Percentiles rank a stretch among this genome's conserved stretches.
Evolutionary conservation across 2,888 invertebrate species (phyloP).

Genomic region (Drosophila peninsularis): DNA sequence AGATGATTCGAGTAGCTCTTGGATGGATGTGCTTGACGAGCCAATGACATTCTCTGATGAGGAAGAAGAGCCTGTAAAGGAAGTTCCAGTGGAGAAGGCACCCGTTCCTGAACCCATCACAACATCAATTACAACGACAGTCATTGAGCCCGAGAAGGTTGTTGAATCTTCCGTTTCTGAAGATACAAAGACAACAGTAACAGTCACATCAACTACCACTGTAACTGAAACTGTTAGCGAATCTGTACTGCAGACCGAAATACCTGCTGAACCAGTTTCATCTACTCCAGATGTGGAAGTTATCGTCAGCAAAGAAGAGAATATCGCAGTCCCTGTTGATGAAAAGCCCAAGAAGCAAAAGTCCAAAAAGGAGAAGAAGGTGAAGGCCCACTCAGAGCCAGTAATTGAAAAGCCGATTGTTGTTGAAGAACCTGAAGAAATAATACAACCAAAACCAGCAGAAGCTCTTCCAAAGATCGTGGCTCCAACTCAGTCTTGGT

Average conservation of each 20-base stretch:
- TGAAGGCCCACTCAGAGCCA: constrained; percentile 2
- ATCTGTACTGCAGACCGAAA: constrained; percentile 8
- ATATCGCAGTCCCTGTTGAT: neutral
- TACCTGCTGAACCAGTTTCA: neutral
- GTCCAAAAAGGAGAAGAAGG: constrained; percentile 42
- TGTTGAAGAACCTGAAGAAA: constrained; percentile 1
- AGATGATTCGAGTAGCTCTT: constrained; percentile 77
- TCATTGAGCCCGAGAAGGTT: too few relatives aligned
- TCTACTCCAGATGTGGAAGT: constrained; percentile 9
- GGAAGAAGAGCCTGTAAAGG: neutral
- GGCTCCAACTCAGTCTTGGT: constrained; percentile 40
- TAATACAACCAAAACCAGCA: constrained; percentile 5
- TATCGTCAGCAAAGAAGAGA: constrained; percentile 22
- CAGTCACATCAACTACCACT: too few relatives aligned
- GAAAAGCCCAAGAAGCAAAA: constrained; percentile 44
- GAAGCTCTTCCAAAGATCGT: neutral
- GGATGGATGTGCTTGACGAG: constrained; percentile 82
- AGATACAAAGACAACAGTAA: too few relatives aligned
- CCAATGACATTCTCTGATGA: constrained; percentile 79
- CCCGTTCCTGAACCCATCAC: neutral
- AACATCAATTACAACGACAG: neutral
- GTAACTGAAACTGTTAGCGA: neutral
- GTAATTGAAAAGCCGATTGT: neutral
- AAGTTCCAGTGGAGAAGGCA: neutral
- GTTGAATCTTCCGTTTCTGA: too few relatives aligned